phyloP scores from a whole-genome alignment of 2,113 vertebrate species.

The Zootoca vivipara region DNA sequence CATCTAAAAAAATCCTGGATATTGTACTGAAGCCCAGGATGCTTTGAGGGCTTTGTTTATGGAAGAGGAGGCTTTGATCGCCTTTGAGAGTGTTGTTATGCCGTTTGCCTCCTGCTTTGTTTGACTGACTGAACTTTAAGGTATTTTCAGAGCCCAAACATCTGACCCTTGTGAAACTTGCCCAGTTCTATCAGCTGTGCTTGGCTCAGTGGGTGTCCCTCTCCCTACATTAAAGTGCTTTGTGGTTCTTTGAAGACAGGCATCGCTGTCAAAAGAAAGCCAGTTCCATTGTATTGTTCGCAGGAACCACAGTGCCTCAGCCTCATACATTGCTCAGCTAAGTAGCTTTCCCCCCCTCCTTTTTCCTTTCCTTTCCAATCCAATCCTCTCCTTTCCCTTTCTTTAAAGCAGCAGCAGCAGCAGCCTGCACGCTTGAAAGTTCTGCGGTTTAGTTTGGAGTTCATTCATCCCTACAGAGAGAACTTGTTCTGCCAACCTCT shows the following conservation, averaged over 20 bases:
- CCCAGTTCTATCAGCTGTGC: neutral
- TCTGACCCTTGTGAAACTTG: neutral
- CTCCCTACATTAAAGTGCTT: constrained; percentile 3
- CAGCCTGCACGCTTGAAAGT: constrained; percentile 72
- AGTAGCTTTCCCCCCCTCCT: constrained; percentile 67
- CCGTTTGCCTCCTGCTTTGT: neutral
- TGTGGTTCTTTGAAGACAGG: neutral
- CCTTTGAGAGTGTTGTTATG: neutral
- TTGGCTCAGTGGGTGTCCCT: neutral
- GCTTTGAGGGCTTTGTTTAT: neutral
- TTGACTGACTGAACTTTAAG: constrained; percentile 38
- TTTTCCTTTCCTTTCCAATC: neutral
- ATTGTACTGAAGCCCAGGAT: neutral
- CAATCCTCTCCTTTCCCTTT: constrained; percentile 38
- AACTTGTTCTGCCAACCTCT: constrained; percentile 81
- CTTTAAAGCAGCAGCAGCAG: constrained; percentile 67
- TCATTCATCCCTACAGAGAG: constrained; percentile 80
- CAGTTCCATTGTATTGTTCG: constrained; percentile 31
- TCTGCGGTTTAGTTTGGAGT: constrained; percentile 85
- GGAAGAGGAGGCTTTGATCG: constrained; percentile 3
- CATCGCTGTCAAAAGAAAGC: constrained; percentile 41
- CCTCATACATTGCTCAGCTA: constrained; percentile 65
- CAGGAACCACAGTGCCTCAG: constrained; percentile 53
- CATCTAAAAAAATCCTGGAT: neutral
- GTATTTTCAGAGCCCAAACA: constrained; percentile 11